A percentile compares a stretch with the other conserved stretches of the same genome.
These are phyloP conservation scores for Polymixis flavicincta DNA, from an alignment of 2,888 invertebrate species.

Conservation along the genomic window DNA sequence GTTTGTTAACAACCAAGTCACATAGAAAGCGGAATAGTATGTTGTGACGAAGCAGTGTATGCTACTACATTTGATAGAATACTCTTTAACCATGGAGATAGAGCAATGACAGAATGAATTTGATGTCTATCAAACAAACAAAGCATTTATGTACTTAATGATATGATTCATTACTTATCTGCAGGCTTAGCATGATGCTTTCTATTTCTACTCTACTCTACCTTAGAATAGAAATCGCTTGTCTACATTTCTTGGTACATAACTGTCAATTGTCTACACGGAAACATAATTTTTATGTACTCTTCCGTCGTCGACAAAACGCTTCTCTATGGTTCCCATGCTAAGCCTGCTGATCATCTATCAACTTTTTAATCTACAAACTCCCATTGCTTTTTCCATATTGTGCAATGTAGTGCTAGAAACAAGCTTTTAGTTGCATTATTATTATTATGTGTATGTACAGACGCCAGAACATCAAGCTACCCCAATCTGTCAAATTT, in stretches of 20 bases:
- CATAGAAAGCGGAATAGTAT: not conserved
- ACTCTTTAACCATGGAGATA: not conserved
- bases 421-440: not conserved
- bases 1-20: not conserved
- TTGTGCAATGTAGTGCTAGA: not conserved
- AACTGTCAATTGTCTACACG: no score
- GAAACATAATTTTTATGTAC: no score
- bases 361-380: not conserved
- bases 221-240: no score
- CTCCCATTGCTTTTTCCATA: not conserved
- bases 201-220: no score
- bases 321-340: no score
- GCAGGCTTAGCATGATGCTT: no score
- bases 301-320: no score
- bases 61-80: not conserved
- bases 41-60: not conserved
- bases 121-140: not conserved
- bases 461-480: no score
- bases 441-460: no score
- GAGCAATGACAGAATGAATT: not conserved
- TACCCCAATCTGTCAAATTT: no score
- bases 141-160: constrained; percentile 4
- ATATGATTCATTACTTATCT: constrained; percentile 32
- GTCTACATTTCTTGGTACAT: no score
- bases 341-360: not conserved